phyloP scores from a whole-genome alignment of 2,113 vertebrate genomes.

The Gnathonemus echidnorhynchus region DNA sequence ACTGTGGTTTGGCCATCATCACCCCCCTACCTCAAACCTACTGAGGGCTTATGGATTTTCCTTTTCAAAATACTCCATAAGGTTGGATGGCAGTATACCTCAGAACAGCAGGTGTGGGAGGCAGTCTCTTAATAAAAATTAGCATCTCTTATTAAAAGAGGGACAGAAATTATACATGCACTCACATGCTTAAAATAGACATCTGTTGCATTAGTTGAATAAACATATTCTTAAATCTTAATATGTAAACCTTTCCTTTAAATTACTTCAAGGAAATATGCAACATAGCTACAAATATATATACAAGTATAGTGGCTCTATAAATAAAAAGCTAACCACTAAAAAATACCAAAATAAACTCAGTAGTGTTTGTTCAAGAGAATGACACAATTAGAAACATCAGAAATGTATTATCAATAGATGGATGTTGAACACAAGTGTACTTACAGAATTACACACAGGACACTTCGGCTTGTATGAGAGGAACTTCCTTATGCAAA shows the following conservation, averaged over 20 bases:
- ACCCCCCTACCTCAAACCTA: background rate
- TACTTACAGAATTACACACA: slow-evolving; percentile 82
- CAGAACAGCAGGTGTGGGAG: background rate
- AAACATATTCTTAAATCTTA: too few species aligned
- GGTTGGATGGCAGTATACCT: background rate
- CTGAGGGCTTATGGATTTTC: background rate
- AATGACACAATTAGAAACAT: background rate
- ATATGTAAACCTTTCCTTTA: too few species aligned
- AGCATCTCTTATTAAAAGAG: background rate
- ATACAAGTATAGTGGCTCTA: background rate
- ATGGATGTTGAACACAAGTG: background rate
- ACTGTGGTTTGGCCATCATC: background rate
- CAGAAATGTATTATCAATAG: background rate
- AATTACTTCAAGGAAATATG: background rate
- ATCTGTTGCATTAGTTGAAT: too few species aligned
- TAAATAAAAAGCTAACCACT: background rate
- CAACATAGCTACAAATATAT: background rate
- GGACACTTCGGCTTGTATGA: slow-evolving; percentile 88
- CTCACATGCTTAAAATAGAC: background rate
- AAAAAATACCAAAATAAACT: background rate
- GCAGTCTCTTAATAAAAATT: background rate
- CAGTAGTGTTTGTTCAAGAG: background rate
- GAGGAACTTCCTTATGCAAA: slow-evolving; percentile 89
- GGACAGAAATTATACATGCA: background rate
- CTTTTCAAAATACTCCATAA: background rate